Evolutionary conservation across 1,140 invertebrate genomes (phyloP).

Genomic region (Panonychus citri): DNA sequence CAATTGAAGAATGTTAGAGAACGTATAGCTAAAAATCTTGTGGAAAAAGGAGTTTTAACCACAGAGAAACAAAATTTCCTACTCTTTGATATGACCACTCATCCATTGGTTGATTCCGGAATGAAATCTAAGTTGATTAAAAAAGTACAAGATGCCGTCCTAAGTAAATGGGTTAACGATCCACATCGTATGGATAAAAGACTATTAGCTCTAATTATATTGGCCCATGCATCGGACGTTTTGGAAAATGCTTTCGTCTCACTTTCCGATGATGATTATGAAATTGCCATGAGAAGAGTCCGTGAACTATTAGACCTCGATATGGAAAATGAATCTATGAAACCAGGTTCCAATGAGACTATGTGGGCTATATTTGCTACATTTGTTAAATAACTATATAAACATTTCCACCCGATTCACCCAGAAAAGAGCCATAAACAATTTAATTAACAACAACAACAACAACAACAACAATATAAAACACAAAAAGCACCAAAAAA

Average conservation of each 20-base stretch:
- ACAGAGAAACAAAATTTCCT: constrained; percentile 99
- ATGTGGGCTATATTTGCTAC: constrained; percentile 94
- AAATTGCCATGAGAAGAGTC: constrained; percentile 88
- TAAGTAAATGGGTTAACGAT: constrained; percentile 91
- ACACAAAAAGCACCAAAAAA: too few species aligned
- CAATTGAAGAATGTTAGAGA: constrained; percentile 97
- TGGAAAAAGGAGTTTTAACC: constrained; percentile 98
- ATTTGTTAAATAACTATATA: constrained; percentile 79
- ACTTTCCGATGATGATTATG: constrained; percentile 92
- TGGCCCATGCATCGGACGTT: constrained; percentile 94
- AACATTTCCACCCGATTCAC: too few species aligned
- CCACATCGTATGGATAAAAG: constrained; percentile 89
- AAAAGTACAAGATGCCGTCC: constrained; percentile 91
- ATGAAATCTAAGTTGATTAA: constrained; percentile 93
- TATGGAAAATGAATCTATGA: constrained; percentile 72
- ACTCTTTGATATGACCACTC: constrained; percentile 99
- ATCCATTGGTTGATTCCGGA: constrained; percentile 83
- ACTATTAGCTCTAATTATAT: constrained; percentile 67
- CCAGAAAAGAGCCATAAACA: too few species aligned
- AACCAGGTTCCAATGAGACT: constrained; percentile 63
- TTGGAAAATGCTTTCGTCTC: constrained; percentile 99
- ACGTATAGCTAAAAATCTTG: constrained; percentile 93
- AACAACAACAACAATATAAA: too few species aligned
- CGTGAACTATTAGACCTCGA: constrained; percentile 84
- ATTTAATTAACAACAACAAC: too few species aligned